Percentiles rank a stretch among this genome's conserved stretches.
Evolutionary conservation across 2,888 invertebrate genomes (phyloP).

Genomic region (Thereva unica): DNA sequence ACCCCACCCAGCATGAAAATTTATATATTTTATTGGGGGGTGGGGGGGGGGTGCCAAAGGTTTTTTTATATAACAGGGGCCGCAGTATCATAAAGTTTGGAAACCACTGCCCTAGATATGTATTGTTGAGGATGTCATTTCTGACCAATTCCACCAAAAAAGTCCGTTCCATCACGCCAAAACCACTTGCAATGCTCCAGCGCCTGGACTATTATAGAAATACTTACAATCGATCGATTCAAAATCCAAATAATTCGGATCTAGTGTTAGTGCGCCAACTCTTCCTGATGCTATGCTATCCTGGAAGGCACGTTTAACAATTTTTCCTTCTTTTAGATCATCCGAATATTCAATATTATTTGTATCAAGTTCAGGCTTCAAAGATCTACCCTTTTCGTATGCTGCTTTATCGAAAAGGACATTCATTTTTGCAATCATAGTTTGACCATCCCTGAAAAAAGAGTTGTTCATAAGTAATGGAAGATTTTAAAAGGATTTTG

Average conservation of each 20-base stretch:
- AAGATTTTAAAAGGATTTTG: conserved; percentile 6
- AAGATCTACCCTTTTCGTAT: conserved; percentile 64
- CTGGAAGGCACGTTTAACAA: conserved; percentile 64
- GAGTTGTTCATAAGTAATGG: neutral
- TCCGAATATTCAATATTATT: conserved; percentile 46
- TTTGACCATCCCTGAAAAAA: conserved; percentile 20
- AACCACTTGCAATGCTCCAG: too few relatives aligned
- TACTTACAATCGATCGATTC: conserved; percentile 72
- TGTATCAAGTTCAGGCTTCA: conserved; percentile 46
- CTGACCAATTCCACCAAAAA: too few relatives aligned
- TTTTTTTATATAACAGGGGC: too few relatives aligned
- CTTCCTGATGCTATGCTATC: conserved; percentile 73
- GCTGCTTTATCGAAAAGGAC: conserved; percentile 74
- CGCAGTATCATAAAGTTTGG: too few relatives aligned
- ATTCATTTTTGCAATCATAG: conserved; percentile 76
- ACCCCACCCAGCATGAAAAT: too few relatives aligned
- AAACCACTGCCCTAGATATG: too few relatives aligned
- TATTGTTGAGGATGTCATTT: too few relatives aligned
- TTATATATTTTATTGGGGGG: too few relatives aligned
- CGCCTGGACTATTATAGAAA: too few relatives aligned
- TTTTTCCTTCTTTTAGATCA: conserved; percentile 48
- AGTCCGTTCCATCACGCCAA: too few relatives aligned
- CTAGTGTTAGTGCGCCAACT: conserved; percentile 79
- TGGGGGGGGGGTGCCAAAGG: too few relatives aligned
- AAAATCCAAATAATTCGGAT: conserved; percentile 78